phyloP scores from a whole-genome alignment of 2,888 invertebrate species.

The Salticus scenicus region DNA sequence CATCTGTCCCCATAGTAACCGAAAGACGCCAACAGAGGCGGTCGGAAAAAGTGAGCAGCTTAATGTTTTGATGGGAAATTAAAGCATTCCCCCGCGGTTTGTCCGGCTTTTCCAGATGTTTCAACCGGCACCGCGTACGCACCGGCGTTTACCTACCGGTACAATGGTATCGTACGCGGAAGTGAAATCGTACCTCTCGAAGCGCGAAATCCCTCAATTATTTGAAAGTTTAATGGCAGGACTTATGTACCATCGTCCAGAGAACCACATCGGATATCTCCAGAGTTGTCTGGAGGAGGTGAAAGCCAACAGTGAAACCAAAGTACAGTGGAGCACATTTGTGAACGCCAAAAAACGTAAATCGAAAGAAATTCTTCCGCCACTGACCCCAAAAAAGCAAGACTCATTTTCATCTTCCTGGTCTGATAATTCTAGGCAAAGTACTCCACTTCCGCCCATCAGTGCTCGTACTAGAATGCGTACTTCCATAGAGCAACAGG shows the following conservation, averaged over 20 bases:
- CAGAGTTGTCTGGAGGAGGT: conserved; percentile 62
- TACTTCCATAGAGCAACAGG: conserved; percentile 19
- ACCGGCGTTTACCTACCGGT: conserved; percentile 52
- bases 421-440: conserved; percentile 52
- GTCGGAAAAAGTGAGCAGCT: neutral
- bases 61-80: neutral
- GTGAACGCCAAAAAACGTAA: conserved; percentile 59
- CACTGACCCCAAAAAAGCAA: conserved; percentile 45
- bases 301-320: conserved; percentile 38
- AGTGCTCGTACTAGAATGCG: conserved; percentile 17
- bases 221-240: conserved; percentile 69
- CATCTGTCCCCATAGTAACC: conserved; percentile 32
- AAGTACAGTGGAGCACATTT: conserved; percentile 63
- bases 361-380: conserved; percentile 55
- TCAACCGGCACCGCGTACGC: conserved; percentile 42
- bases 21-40: conserved; percentile 5
- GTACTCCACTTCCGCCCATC: conserved; percentile 52
- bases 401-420: conserved; percentile 52
- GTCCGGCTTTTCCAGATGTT: conserved; percentile 25
- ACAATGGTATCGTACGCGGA: conserved; percentile 67
- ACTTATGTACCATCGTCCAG: conserved; percentile 68
- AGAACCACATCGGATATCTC: conserved; percentile 59
- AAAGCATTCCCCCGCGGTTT: neutral
- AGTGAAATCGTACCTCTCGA: conserved; percentile 63
- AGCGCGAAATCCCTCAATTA: conserved; percentile 65